Conservation (phyloP, 1,140 invertebrate genomes). For the Magallana gigas region DNA sequence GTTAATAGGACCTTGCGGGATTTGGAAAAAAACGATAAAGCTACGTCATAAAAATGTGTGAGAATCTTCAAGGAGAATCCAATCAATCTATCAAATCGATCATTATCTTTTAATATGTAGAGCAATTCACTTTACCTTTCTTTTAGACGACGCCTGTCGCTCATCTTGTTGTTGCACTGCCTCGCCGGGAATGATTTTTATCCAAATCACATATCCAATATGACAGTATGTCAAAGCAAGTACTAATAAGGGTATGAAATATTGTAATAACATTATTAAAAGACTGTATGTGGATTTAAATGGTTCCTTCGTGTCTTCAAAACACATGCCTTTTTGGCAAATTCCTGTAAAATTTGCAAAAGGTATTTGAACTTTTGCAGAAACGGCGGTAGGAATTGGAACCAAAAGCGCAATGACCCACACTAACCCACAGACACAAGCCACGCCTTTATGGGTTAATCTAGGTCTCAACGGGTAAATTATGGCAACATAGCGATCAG, state of each 20-base stretch:
- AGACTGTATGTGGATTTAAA: constrained; percentile 86
- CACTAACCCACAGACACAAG: constrained; percentile 85
- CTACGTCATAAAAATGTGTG: too few relatives aligned
- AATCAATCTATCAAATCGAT: too few relatives aligned
- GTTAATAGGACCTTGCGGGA: too few relatives aligned
- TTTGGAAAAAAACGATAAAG: too few relatives aligned
- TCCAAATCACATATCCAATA: constrained; percentile 93
- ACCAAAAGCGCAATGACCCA: constrained; percentile 83
- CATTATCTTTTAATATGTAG: too few relatives aligned
- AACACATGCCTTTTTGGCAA: constrained; percentile 60
- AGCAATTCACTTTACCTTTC: constrained; percentile 85
- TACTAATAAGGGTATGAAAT: constrained; percentile 89
- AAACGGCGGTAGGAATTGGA: constrained; percentile 69
- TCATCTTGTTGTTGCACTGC: constrained; percentile 90
- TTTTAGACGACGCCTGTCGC: constrained; percentile 90
- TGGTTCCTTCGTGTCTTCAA: constrained; percentile 60
- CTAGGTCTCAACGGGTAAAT: constrained; percentile 91
- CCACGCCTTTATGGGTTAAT: constrained; percentile 86
- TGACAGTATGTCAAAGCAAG: constrained; percentile 91
- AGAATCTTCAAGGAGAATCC: too few relatives aligned
- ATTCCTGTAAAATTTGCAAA: constrained; percentile 40
- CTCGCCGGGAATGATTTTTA: constrained; percentile 91
- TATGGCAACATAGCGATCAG: constrained; percentile 97
- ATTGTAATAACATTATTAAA: constrained; percentile 90
- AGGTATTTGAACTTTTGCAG: constrained; percentile 52